Conservation (phyloP, 2,797 vertebrate species). For the Knipowitschia caucasica region DNA sequence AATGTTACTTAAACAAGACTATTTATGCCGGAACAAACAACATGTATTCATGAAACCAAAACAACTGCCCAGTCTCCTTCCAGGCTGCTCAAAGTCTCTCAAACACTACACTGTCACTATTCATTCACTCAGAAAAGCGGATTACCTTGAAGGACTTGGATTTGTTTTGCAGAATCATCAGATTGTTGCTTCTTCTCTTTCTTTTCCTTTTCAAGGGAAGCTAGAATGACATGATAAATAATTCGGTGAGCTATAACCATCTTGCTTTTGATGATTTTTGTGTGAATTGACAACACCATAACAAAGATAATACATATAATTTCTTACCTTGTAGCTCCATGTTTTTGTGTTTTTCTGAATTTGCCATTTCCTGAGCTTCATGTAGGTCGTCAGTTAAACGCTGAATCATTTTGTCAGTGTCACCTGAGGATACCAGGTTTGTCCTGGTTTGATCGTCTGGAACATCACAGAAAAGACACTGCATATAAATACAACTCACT, state of each 20-base stretch:
- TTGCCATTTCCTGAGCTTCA: constrained; percentile 88
- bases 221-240: constrained; percentile 60
- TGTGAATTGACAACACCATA: not conserved
- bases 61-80: too few species aligned
- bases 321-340: constrained; percentile 95
- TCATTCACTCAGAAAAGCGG: constrained; percentile 6
- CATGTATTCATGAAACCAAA: too few species aligned
- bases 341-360: constrained; percentile 87
- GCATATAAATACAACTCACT: not conserved
- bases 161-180: constrained; percentile 89
- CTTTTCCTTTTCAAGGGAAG: constrained; percentile 87
- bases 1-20: too few species aligned
- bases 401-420: constrained; percentile 89
- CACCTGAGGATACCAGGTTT: constrained; percentile 83
- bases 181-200: constrained; percentile 83
- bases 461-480: constrained; percentile 5
- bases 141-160: constrained; percentile 89
- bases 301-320: not conserved
- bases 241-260: too few species aligned
- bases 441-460: constrained; percentile 87
- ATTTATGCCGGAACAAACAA: too few species aligned
- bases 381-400: constrained; percentile 86
- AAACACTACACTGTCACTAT: too few species aligned
- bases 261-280: not conserved
- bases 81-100: too few species aligned